These are phyloP conservation scores for Alviniconcha marisindica DNA, from an alignment of 1,140 invertebrate species.

Conservation along the genomic window DNA sequence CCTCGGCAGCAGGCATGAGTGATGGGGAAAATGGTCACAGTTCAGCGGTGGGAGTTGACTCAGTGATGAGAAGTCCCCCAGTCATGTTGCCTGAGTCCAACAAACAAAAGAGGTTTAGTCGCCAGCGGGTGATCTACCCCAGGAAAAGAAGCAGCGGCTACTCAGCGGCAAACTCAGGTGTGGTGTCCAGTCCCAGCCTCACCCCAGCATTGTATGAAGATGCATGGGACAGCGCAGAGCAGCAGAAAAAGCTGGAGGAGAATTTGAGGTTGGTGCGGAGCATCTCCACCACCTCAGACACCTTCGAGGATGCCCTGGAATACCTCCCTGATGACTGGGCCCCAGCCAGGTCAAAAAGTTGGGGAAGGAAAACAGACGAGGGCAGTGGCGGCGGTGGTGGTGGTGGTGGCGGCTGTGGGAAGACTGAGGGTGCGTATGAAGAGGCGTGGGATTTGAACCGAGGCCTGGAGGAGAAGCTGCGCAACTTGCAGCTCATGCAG, in stretches of 20 bases:
- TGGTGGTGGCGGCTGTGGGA: too few species aligned
- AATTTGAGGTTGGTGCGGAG: constrained; percentile 19
- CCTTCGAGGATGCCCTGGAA: constrained; percentile 36
- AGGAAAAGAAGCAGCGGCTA: not conserved
- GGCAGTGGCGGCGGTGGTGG: constrained; percentile 26
- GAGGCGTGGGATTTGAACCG: constrained; percentile 55
- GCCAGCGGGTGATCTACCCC: not conserved
- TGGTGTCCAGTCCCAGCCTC: not conserved
- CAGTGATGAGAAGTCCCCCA: too few species aligned
- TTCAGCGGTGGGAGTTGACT: too few species aligned
- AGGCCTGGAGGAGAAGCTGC: constrained; percentile 24
- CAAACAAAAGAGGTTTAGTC: not conserved
- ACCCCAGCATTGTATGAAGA: constrained; percentile 43
- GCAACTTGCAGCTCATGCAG: constrained; percentile 20
- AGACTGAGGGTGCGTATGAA: too few species aligned
- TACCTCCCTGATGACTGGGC: constrained; percentile 22
- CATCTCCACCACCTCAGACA: constrained; percentile 35
- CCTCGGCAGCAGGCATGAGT: too few species aligned
- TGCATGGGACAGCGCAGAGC: constrained; percentile 38
- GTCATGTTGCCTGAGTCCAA: too few species aligned
- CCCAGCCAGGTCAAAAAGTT: not conserved
- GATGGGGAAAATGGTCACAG: too few species aligned
- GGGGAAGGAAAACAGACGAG: constrained; percentile 5
- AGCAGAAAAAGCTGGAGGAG: constrained; percentile 35
- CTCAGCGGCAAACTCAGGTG: not conserved